Evolutionary conservation across 2,888 invertebrate species (phyloP).

Genomic region (Parnassius orleans): DNA sequence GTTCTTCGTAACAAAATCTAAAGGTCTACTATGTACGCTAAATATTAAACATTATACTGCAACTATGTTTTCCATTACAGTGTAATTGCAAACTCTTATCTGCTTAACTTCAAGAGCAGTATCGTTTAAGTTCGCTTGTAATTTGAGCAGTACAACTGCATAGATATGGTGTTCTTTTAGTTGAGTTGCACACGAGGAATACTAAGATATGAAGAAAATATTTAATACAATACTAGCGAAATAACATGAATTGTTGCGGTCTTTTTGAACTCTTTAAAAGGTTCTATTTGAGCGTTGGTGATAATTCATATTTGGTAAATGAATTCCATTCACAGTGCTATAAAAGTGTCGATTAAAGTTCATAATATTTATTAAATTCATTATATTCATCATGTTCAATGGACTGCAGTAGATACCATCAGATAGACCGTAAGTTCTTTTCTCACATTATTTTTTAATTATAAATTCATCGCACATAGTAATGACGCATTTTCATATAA

Average conservation of each 20-base stretch:
- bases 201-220: not conserved
- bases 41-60: constrained; percentile 34
- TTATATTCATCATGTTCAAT: no score
- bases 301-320: no score
- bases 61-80: constrained; percentile 10
- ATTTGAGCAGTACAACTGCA: not conserved
- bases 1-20: constrained; percentile 16
- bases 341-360: no score
- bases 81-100: not conserved
- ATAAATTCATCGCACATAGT: no score
- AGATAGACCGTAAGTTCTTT: no score
- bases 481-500: no score
- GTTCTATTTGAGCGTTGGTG: not conserved
- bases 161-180: not conserved
- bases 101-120: not conserved
- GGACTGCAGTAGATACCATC: no score
- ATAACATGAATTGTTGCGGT: not conserved
- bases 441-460: no score
- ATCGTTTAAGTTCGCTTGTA: constrained; percentile 1
- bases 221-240: not conserved
- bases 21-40: constrained; percentile 29
- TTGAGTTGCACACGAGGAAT: not conserved
- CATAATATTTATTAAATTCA: no score
- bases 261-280: not conserved
- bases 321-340: no score